phyloP scores from a whole-genome alignment of 2,888 invertebrate genomes.

The Diogma glabrata region DNA sequence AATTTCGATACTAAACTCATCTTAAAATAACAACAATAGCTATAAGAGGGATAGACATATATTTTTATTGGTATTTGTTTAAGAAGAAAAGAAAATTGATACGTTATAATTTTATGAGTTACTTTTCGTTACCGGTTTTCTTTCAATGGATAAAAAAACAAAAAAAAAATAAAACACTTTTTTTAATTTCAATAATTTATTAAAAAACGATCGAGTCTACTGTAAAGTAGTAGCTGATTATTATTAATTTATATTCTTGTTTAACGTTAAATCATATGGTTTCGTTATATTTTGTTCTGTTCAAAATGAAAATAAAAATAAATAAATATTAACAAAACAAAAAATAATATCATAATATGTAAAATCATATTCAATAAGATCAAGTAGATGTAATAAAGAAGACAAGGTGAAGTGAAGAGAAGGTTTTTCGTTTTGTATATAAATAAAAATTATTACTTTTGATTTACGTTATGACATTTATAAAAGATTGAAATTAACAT shows the following conservation, averaged over 20 bases:
- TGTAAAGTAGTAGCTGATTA: slow-evolving; percentile 12
- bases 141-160: slow-evolving; percentile 6
- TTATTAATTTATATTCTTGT: slow-evolving; percentile 12
- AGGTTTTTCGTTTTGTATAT: too few species aligned
- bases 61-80: too few species aligned
- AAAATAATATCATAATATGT: background rate
- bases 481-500: too few species aligned
- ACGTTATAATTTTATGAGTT: slow-evolving; percentile 9
- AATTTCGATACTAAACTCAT: too few species aligned
- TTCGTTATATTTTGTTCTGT: too few species aligned
- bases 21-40: too few species aligned
- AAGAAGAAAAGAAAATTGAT: slow-evolving; percentile 9
- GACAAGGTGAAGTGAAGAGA: too few species aligned
- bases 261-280: slow-evolving; percentile 10
- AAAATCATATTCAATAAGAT: too few species aligned
- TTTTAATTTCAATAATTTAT: background rate
- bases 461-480: slow-evolving; percentile 2
- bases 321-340: background rate
- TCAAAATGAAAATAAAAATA: background rate
- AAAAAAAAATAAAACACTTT: background rate
- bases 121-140: slow-evolving; percentile 7
- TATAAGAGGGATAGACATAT: too few species aligned
- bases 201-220: slow-evolving; percentile 1
- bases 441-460: background rate
- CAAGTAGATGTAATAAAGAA: too few species aligned